These are phyloP conservation scores for Nephila pilipes DNA, from an alignment of 1,140 invertebrate genomes.

Conservation along the genomic window DNA sequence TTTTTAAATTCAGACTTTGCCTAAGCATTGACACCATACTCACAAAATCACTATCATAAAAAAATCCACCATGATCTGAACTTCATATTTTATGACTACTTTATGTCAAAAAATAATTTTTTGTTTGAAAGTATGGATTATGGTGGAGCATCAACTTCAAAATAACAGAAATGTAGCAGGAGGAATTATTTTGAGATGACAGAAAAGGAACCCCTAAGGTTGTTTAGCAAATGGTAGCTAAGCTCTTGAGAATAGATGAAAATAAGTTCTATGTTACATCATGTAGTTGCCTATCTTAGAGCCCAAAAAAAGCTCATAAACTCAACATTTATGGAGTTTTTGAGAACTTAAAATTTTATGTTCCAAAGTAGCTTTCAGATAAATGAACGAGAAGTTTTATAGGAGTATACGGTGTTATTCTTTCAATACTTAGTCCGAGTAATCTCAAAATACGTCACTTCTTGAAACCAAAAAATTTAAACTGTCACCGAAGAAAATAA, in stretches of 20 bases:
- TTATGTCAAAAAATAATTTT: neutral
- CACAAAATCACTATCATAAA: no score
- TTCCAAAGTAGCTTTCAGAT: neutral
- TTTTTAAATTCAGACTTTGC: no score
- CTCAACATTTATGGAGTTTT: conserved; percentile 35
- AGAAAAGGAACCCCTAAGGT: neutral
- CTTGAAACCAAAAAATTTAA: neutral
- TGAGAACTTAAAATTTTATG: conserved; percentile 53
- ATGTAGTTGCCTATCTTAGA: neutral
- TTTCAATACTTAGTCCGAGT: neutral
- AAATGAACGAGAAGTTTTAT: conserved; percentile 43
- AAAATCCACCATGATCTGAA: neutral
- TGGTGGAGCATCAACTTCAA: neutral
- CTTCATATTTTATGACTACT: conserved; percentile 13
- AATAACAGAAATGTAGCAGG: neutral
- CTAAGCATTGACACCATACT: no score
- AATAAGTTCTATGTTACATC: neutral
- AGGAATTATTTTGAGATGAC: conserved; percentile 5
- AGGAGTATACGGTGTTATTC: neutral
- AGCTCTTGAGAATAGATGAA: conserved; percentile 24
- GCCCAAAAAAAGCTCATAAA: neutral
- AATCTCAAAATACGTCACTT: neutral
- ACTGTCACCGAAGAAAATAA: neutral
- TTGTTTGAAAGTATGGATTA: neutral
- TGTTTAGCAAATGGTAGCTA: conserved; percentile 3